Evolutionary conservation across 2,888 invertebrate species (phyloP).

Genomic region (Cyclophora punctaria): DNA sequence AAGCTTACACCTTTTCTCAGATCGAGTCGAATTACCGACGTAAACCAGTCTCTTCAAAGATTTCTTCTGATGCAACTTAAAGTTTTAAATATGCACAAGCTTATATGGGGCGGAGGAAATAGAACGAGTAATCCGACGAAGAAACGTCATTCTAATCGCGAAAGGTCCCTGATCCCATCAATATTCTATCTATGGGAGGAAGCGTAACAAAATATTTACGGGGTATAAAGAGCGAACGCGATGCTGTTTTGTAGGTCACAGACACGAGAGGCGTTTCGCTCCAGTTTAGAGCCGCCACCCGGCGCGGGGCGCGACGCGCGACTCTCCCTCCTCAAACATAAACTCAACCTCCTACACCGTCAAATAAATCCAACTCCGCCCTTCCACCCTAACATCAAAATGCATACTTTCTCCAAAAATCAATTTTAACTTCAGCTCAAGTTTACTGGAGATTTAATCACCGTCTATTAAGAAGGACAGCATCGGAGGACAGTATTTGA

Average conservation of each 20-base stretch:
- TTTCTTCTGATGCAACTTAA: conserved; percentile 35
- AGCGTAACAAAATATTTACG: conserved; percentile 52
- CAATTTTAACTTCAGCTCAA: conserved; percentile 27
- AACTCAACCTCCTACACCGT: too few species aligned
- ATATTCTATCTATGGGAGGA: conserved; percentile 49
- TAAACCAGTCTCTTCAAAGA: conserved; percentile 30
- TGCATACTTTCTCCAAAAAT: conserved; percentile 41
- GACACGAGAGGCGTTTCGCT: conserved; percentile 35
- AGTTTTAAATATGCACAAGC: conserved; percentile 56
- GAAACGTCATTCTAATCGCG: conserved; percentile 64
- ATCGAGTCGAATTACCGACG: conserved; percentile 11
- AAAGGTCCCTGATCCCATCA: conserved; percentile 50
- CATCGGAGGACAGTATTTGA: conserved; percentile 29
- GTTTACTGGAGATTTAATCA: conserved; percentile 42
- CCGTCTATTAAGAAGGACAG: conserved; percentile 31
- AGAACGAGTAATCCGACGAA: conserved; percentile 47
- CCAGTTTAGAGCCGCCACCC: conserved; percentile 45
- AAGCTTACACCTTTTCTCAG: conserved; percentile 8
- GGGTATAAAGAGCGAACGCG: conserved; percentile 27
- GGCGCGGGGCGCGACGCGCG: conserved; percentile 39
- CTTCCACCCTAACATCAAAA: conserved; percentile 50
- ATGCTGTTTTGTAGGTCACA: conserved; percentile 58
- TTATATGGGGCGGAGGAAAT: conserved; percentile 46
- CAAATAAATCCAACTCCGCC: conserved; percentile 11
- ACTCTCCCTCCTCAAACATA: conserved; percentile 20